Conservation (phyloP, 2,113 vertebrate species). For the cattle (Bos taurus) region ARS-UCD2.0 NC_037335.1:70364001-70364500, state of each 20-base stretch:
- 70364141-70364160: background rate
- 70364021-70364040: background rate
- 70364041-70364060: background rate
- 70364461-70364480: too few species aligned
- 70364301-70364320: background rate
- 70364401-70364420: too few species aligned
- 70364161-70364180: background rate
- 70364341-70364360: too few species aligned
- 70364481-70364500: too few species aligned
- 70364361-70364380: too few species aligned
- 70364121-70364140: background rate
- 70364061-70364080: background rate
- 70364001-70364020: background rate
- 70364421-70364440: too few species aligned
- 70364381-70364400: too few species aligned
- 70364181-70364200: background rate
- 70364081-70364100: background rate
- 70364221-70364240: background rate
- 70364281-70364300: background rate
- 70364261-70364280: background rate
- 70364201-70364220: background rate
- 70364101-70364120: background rate
- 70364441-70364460: too few species aligned
- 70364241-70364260: background rate
- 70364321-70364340: background rate